Evolutionary conservation across 2,888 invertebrate genomes (phyloP).

Genomic region (Pristionchus entomophagus): DNA sequence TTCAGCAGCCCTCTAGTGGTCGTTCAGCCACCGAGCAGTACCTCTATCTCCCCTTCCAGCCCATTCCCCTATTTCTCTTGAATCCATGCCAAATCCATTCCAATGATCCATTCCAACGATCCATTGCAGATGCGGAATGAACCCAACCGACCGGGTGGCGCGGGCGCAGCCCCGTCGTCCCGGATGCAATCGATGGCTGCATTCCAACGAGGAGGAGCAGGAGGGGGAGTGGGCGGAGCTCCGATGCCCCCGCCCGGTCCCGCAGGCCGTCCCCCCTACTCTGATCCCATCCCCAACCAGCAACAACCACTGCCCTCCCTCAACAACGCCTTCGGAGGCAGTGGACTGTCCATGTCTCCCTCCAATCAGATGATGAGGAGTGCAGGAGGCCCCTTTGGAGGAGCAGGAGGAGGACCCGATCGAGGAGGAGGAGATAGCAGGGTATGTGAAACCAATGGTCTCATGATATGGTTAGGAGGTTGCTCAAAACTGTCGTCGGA

Average conservation of each 20-base stretch:
- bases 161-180: slow-evolving; percentile 16
- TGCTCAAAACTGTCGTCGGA: too few species aligned
- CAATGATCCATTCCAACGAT: background rate
- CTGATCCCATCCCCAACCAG: background rate
- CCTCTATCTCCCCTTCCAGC: background rate
- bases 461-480: too few species aligned
- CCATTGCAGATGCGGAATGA: slow-evolving; percentile 42
- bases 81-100: too few species aligned
- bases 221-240: background rate
- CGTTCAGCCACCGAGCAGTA: slow-evolving; percentile 19
- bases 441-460: background rate
- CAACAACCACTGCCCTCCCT: background rate
- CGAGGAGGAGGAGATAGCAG: background rate
- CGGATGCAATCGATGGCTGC: background rate
- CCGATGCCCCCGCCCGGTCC: slow-evolving; percentile 16
- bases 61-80: background rate
- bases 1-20: slow-evolving; percentile 18
- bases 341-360: slow-evolving; percentile 58
- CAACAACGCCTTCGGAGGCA: slow-evolving; percentile 36
- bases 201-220: too few species aligned
- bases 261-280: background rate
- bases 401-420: background rate
- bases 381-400: slow-evolving; percentile 1
- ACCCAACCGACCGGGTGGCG: slow-evolving; percentile 26
- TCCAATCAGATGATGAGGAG: slow-evolving; percentile 60